Base-by-base conservation (phyloP, 2,797 vertebrate species). In the Gymnocypris eckloni region DNA sequence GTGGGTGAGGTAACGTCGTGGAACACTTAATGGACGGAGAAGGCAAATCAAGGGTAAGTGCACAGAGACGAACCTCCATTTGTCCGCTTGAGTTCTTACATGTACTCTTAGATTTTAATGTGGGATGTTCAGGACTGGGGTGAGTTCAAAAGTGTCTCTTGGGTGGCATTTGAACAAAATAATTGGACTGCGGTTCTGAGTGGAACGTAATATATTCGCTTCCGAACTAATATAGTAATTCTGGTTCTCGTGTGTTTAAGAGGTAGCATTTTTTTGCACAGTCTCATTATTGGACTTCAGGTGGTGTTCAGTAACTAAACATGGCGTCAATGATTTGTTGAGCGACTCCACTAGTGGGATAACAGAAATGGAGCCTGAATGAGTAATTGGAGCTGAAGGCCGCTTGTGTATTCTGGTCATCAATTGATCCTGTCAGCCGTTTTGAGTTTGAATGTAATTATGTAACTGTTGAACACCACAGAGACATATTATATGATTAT, bases 1-100 rank as follows among this genome's bases (percentile, higher is more conserved):
- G 98, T 99, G 98, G 98, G 98, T 99, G 98, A 99, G 97, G 98
- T 99, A 97, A 99, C 98, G 97, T 99, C 98, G 98, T 99, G 98
- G 98, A 99, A 97, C 98, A 99, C 98, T 99, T 99, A 99, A 98
- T 98, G 98, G 98, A 99, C 97, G 97, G 97, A 95, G 98, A 99
- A 99, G 98, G 98, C 96, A 99, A 99, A 97, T 99, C 98, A 95
- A 99, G 98, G 98, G 98, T 99, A 99, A 99, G 98, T 99, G 97
- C 96, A 95, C n/a, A 95, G 95, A 94, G 95, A 93, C 95, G 94
- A 94, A 95, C 94, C 87, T 93, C 91, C 93, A 93, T 95, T 95
- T 95, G 95, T 95, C 95, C 92, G 93, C 92, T 94, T 93, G 94
- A 94, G 94, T 95, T 94, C 94, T 90, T 91, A 88, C 86, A 87